Conservation (phyloP, 1,140 invertebrate genomes). For the Cotesia chilonis region DNA sequence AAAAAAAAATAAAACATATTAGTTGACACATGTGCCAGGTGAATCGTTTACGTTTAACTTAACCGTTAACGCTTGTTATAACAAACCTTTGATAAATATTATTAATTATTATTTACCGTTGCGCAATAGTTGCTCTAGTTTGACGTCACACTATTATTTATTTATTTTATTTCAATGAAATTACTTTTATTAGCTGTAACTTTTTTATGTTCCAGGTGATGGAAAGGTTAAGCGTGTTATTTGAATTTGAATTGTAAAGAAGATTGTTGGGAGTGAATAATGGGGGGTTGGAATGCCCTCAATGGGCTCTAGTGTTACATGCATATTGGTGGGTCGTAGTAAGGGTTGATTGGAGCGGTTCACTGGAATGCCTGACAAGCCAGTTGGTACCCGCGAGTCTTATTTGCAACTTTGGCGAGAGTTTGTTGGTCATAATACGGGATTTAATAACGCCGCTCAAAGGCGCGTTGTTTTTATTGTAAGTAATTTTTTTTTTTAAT, state of each 20-base stretch:
- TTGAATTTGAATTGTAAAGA: too few relatives aligned
- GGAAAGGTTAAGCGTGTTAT: too few relatives aligned
- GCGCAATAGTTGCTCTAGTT: too few relatives aligned
- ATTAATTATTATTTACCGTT: conserved; percentile 18
- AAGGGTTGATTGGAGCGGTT: conserved; percentile 13
- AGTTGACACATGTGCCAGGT: conserved; percentile 12
- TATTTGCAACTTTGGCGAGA: conserved; percentile 55
- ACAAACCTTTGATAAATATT: not conserved
- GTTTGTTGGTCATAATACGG: conserved; percentile 44
- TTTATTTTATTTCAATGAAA: too few relatives aligned
- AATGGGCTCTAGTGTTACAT: too few relatives aligned
- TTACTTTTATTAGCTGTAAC: too few relatives aligned
- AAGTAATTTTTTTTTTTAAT: conserved; percentile 30
- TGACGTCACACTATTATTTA: too few relatives aligned
- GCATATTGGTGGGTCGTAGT: not conserved
- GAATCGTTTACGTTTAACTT: not conserved
- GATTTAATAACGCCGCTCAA: conserved; percentile 29
- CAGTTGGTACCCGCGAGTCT: conserved; percentile 42
- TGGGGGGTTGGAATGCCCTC: too few relatives aligned
- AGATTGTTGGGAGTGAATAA: too few relatives aligned
- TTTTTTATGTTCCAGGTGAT: too few relatives aligned
- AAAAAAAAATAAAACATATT: too few relatives aligned
- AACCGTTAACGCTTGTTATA: not conserved
- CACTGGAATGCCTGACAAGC: conserved; percentile 5
- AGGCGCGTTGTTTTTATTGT: conserved; percentile 37